phyloP scores from a whole-genome alignment of 2,113 vertebrate species.

The Ascaphus truei region DNA sequence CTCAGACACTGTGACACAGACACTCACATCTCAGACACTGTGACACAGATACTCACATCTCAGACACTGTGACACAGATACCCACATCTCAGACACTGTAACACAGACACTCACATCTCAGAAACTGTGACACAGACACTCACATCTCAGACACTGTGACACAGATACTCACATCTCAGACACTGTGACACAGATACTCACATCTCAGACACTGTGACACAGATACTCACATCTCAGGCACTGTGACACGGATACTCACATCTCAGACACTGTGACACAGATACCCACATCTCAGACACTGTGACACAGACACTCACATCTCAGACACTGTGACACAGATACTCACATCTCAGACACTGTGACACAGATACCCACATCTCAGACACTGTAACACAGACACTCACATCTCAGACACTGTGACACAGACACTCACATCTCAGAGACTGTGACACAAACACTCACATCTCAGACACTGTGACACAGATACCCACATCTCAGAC shows the following conservation, averaged over 20 bases:
- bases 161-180: background rate
- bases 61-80: too few species aligned
- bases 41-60: background rate
- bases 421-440: too few species aligned
- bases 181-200: too few species aligned
- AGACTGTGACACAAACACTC: too few species aligned
- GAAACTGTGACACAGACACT: too few species aligned
- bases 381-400: background rate
- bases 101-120: background rate
- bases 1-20: background rate
- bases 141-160: background rate
- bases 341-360: background rate
- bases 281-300: background rate
- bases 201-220: too few species aligned
- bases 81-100: too few species aligned
- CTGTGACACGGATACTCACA: too few species aligned
- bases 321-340: too few species aligned
- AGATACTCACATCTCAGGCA: background rate
- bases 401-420: background rate
- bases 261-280: background rate
- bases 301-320: too few species aligned
- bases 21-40: background rate
- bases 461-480: background rate
- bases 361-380: too few species aligned
- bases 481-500: background rate